phyloP scores from a whole-genome alignment of 2,888 invertebrate species.

The Hirudinaria manillensis region DNA sequence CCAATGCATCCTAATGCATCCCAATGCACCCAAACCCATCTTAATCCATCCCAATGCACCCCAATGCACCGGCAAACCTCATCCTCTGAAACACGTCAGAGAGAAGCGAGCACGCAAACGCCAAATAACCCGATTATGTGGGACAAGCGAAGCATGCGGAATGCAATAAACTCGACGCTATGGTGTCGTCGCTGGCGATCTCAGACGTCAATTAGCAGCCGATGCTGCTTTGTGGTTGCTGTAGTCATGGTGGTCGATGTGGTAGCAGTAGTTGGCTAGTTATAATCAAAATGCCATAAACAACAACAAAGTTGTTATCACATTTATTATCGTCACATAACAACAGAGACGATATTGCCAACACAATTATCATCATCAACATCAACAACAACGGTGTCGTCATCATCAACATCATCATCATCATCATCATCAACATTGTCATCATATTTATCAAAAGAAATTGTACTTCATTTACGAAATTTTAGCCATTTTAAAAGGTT shows the following conservation, averaged over 20 bases:
- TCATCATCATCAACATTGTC: neutral
- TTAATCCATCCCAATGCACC: too few relatives aligned
- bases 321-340: neutral
- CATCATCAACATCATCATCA: neutral
- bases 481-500: too few relatives aligned
- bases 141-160: conserved; percentile 7
- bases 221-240: neutral
- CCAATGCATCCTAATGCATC: too few relatives aligned
- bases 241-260: neutral
- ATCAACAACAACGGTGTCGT: neutral
- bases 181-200: neutral
- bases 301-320: neutral
- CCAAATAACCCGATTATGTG: conserved; percentile 2
- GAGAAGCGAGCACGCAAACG: too few relatives aligned
- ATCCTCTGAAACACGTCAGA: too few relatives aligned
- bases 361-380: neutral
- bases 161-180: neutral
- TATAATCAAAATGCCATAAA: neutral
- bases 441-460: neutral
- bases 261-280: neutral
- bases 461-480: too few relatives aligned
- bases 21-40: too few relatives aligned
- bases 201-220: neutral
- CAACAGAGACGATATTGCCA: neutral
- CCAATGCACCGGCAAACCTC: too few relatives aligned